Conservation (phyloP, 1,140 invertebrate genomes). For the Nephotettix cincticeps region DNA sequence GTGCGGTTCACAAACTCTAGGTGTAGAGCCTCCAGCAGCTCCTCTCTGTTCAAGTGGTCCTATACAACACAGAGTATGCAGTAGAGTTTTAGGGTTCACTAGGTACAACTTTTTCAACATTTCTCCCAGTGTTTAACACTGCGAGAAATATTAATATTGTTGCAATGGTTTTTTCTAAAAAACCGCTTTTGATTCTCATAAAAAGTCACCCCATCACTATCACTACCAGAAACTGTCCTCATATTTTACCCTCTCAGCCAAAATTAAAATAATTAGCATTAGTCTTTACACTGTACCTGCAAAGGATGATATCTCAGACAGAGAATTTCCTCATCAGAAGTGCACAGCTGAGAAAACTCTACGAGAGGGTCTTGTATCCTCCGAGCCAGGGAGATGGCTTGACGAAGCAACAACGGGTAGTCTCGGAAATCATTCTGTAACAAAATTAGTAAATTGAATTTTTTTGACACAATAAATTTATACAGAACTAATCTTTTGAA, state of each 20-base stretch:
- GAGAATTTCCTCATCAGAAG: constrained; percentile 92
- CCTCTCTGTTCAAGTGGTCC: constrained; percentile 83
- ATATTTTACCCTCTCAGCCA: too few relatives aligned
- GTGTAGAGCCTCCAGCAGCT: constrained; percentile 80
- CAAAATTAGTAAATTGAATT: neutral
- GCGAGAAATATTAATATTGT: too few relatives aligned
- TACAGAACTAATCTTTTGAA: too few relatives aligned
- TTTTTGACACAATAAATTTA: neutral
- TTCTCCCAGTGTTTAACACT: too few relatives aligned
- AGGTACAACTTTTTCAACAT: too few relatives aligned
- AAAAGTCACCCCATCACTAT: too few relatives aligned
- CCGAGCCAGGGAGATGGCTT: constrained; percentile 90
- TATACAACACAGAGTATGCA: too few relatives aligned
- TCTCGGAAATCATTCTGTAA: constrained; percentile 81
- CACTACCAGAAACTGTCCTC: too few relatives aligned
- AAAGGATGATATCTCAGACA: constrained; percentile 90
- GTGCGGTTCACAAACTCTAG: constrained; percentile 90
- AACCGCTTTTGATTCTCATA: too few relatives aligned
- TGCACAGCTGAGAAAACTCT: constrained; percentile 95
- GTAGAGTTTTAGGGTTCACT: too few relatives aligned
- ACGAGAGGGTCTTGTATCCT: constrained; percentile 93
- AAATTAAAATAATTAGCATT: too few relatives aligned
- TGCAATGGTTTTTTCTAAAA: too few relatives aligned
- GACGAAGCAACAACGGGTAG: constrained; percentile 82
- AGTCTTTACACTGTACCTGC: constrained; percentile 58